Percentiles rank a stretch among this genome's conserved stretches.
Conservation (phyloP, 1,140 invertebrate genomes). For the Pollicipes pollicipes region DNA sequence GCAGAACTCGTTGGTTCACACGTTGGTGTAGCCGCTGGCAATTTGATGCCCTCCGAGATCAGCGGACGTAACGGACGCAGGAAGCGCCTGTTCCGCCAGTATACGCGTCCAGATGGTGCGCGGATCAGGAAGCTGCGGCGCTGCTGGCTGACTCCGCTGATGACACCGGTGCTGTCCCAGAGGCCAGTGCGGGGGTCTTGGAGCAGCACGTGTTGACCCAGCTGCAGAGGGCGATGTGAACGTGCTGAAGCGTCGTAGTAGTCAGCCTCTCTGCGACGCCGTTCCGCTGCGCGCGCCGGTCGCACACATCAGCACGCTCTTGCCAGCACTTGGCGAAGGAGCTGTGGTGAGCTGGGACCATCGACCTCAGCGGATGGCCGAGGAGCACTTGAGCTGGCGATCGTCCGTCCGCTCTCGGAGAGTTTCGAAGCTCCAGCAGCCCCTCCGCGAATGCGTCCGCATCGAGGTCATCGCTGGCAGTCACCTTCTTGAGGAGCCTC, state of each 20-base stretch:
- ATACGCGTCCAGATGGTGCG: too few relatives aligned
- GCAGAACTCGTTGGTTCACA: too few relatives aligned
- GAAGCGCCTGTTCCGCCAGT: too few relatives aligned
- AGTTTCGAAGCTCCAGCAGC: constrained; percentile 11
- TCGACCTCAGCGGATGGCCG: constrained; percentile 10
- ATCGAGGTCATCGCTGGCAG: not conserved
- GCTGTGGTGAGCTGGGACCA: constrained; percentile 10
- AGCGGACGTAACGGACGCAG: too few relatives aligned
- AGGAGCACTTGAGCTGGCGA: constrained; percentile 13
- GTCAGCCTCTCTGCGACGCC: not conserved
- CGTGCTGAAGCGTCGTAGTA: not conserved
- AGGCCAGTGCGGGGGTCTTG: not conserved
- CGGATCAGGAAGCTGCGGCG: too few relatives aligned
- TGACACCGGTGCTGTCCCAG: not conserved
- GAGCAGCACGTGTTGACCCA: not conserved
- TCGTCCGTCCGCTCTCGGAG: constrained; percentile 5
- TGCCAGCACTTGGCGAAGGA: not conserved
- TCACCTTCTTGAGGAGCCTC: not conserved
- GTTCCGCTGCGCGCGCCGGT: not conserved
- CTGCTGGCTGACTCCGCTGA: too few relatives aligned
- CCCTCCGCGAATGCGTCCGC: constrained; percentile 8
- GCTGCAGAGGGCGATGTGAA: not conserved
- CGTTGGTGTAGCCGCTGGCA: too few relatives aligned
- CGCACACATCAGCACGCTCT: not conserved
- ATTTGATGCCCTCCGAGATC: too few relatives aligned